Evolutionary conservation across 2,797 vertebrate genomes (phyloP), one percentile per base, ranked within the genome.

Genomic region (Acipenser oxyrinchus): DNA sequence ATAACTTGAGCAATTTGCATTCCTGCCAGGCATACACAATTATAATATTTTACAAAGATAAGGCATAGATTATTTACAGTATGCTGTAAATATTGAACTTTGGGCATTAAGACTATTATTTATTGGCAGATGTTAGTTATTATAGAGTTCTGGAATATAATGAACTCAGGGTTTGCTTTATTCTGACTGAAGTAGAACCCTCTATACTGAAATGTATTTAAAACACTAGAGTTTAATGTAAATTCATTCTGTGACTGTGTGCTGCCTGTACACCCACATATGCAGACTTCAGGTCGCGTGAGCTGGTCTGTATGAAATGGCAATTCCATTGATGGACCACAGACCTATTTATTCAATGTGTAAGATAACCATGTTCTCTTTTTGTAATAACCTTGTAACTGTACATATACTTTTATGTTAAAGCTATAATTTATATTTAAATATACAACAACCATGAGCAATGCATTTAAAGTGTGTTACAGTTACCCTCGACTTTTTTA

Each of bases 371-470:
- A 82, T 69, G 65, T 63, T 61, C 60, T 68, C 23, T 37, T 37
- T 37, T 60, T 68, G 68, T 73, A 59, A 62, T 51, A 66, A 79
- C 77, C 79, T 85, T 87, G 82, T 89, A 83, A 87, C 87, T 97
- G 92, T 97, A 93, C 81, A 95, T 93, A 93, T 75, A 72, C 79
- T 75, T 77, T 83, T 77, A 88, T 85, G 77, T 92, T 77, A 68
- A 74, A 78, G 82, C 87, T 91, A 90, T 91, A 92, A 95, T 93
- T 93, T 92, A 93, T 93, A 90, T 91, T 91, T 89, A 89, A 37
- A 37, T 37, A 76, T 90, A 86, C 86, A 75, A 74, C 66, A 68
- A 73, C 68, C 72, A 79, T 70, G 75, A 86, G 84, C 83, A 87
- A 85, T 84, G 84, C 51, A 75, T 83, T 69, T 81, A 78, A 77